These are phyloP conservation scores for Eupithecia pulchellata DNA, from an alignment of 2,888 invertebrate genomes.

Conservation along the genomic window DNA sequence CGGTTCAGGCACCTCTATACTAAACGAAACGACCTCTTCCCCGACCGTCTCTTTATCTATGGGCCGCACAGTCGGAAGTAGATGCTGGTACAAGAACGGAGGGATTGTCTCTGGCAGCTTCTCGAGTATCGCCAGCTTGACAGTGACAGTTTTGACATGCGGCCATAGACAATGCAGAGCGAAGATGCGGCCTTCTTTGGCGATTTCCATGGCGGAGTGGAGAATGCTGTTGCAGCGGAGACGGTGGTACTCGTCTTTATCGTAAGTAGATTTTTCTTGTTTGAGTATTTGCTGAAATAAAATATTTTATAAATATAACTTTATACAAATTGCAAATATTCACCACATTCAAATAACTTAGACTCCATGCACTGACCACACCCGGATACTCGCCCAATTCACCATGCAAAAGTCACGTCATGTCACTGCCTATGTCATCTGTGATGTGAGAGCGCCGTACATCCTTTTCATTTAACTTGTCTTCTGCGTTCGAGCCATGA, in stretches of 20 bases:
- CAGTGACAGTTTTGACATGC: constrained; percentile 85
- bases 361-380: too few relatives aligned
- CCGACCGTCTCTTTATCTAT: constrained; percentile 58
- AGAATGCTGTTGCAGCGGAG: constrained; percentile 87
- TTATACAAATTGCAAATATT: too few relatives aligned
- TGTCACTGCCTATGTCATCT: too few relatives aligned
- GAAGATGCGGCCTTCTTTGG: constrained; percentile 87
- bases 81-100: constrained; percentile 87
- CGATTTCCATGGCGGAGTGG: constrained; percentile 88
- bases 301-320: background rate
- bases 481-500: too few relatives aligned
- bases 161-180: constrained; percentile 89
- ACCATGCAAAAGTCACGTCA: too few relatives aligned
- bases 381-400: too few relatives aligned
- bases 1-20: constrained; percentile 61
- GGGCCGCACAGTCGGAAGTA: constrained; percentile 84
- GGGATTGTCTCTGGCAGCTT: constrained; percentile 90
- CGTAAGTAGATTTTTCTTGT: constrained; percentile 87
- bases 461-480: too few relatives aligned
- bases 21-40: constrained; percentile 53
- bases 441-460: too few relatives aligned
- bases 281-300: constrained; percentile 84
- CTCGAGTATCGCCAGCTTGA: constrained; percentile 87
- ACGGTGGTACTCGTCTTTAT: constrained; percentile 87
- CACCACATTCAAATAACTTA: too few relatives aligned